Evolutionary conservation across 1,140 invertebrate species (phyloP), one percentile per base, ranked within the genome.

Genomic region (Drosophila pseudoananassae): DNA sequence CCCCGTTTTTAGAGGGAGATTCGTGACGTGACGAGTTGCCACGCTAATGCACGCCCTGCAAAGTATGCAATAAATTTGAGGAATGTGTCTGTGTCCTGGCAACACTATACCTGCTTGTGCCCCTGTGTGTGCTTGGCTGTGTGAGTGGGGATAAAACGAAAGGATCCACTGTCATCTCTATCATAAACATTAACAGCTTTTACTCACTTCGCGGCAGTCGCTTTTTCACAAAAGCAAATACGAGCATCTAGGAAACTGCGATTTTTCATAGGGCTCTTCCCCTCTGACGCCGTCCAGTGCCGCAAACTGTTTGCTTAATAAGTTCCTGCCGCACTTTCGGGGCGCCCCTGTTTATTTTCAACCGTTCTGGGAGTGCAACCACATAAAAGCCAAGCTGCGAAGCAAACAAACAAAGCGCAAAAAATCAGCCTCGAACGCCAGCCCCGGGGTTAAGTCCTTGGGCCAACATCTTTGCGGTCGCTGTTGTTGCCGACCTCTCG

Each of bases 151-250:
- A 15, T 46, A n/a, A 29, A 51, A 51, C 23, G 50, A 36, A 29
- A 29, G 17, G 78, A 31, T 55, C 49, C 10, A n/a, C 76, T 65
- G 43, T 23, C 65, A 74, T 76, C 73, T 69, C 61, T 80, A 72
- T 72, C 58, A 84, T 80, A 80, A 85, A 77, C 81, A 85, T 78
- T 77, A 85, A 87, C 81, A 75, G 77, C 81, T 87, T 77, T 85
- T 77, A 85, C 81, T 85, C 80, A 73, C 72, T 53, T 47, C 59
- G 14, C 72, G 68, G 58, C 46, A 69, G 73, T 66, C 73, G 55
- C 68, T 63, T 70, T 81, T 54, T 46, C 77, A 81, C 72, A 80
- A 80, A 69, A 63, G 72, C 76, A 66, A 79, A 76, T 61, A 60
- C 38, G 23, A 64, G 58, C 66, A 65, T 76, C 56, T 43, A 40